Evolutionary conservation across 2,113 vertebrate genomes (phyloP), one percentile per base, ranked within the genome.

Genomic region (Neopipo cinnamomea): DNA sequence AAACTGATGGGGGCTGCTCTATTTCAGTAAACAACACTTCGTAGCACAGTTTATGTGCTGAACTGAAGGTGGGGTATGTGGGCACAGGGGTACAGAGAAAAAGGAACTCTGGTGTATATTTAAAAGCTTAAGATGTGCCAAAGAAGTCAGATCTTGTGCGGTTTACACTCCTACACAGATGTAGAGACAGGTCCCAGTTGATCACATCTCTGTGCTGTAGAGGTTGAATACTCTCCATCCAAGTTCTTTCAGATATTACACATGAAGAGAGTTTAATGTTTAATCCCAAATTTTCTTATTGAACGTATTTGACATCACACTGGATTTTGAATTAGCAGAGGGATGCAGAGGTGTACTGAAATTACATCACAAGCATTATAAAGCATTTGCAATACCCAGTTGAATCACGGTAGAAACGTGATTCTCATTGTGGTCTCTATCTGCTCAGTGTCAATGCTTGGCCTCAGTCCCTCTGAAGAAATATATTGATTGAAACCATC

Each of bases 61-160:
- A 59, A 17, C 12, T 33, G 42, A 67, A 58, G 30, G 9, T 13
- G 20, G 7, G 2, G 2, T 73, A 18, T 3, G 17, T 37, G 37
- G 25, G 23, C 9, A 49, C 0, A 0, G 15, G 12, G 23, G 14
- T 42, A 11, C 6, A 78, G 56, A 33, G 11, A 49, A 41, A 0
- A 12, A 66, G 31, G 14, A 80, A 12, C 17, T 18, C 25, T 23
- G 27, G 11, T 3, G 6, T 18, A 62, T 27, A 25, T 66, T 75
- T 21, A 62, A 35, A 37, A 74, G 10, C 8, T 14, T 12, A 4
- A 55, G 56, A 8, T 15, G 3, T 33, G 16, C 19, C 35, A 61
- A 37, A 65, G 16, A 65, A 49, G 2, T 44, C 14, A 61, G 15
- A 41, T 27, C 9, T n/a, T 30, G 39, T 42, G 17, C 25, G 41